Base-by-base conservation (phyloP, 1,140 invertebrate species). In the Nymphalis io region DNA sequence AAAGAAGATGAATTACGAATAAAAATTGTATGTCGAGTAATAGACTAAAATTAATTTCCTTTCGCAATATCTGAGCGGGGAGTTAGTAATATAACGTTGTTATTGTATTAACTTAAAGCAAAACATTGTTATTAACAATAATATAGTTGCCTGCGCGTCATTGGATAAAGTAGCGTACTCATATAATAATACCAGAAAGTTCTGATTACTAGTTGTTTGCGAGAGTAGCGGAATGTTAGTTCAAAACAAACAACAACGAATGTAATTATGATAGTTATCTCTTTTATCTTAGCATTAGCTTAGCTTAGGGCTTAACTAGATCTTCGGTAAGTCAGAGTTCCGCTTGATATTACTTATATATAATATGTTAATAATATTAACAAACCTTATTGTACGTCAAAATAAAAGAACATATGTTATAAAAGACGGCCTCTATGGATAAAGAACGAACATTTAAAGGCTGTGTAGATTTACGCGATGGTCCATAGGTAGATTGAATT, bases 161-260 rank as follows among this genome's bases (percentile, higher is more conserved):
- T 65, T 65, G 21, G 23, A 44, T 39, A 65, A 53, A 23, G 18
- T 21, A 21, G 51, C 51, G 44, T 11, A 33, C 20, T 65, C 16
- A 60, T 33, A 33, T 33, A 33, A 33, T 33, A 33, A n/a, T 65
- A 58, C 11, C 10, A 65, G 62, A 65, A 65, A 65, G 38, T 65
- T 65, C 13, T 58, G 53, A 65, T 65, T 65, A 53, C 15, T 44
- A 65, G 62, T 42, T 64, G 33, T 64, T 64, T 12, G 16, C 23
- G 13, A n/a, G 2, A 46, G 21, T 13, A 44, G 51, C 15, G 2
- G 13, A 53, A 57, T 21, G 16, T 1, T 10, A 53, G 4, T 3
- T 23, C 6, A 23, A 16, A 27, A 16, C 5, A 16, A 57, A 42
- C 16, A 12, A 38, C 15, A 51, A 51, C 27, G 15, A n/a, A 15